Conservation (phyloP, 2,888 invertebrate genomes). For the Muschampia staudingeri region DNA sequence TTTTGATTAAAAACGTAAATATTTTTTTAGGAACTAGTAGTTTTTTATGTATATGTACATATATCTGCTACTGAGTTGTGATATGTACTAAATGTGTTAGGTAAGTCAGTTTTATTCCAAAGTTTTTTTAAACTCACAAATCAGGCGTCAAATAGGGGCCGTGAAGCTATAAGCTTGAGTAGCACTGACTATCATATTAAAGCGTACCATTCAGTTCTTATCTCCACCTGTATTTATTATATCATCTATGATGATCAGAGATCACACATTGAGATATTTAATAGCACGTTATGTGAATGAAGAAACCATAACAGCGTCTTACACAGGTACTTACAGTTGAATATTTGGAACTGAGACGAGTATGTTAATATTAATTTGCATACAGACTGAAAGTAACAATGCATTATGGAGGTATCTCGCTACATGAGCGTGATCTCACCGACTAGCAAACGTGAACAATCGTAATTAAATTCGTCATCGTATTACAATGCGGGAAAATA, state of each 20-base stretch:
- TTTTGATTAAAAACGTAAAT: too few species aligned
- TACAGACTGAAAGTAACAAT: slow-evolving; percentile 49
- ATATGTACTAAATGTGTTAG: too few species aligned
- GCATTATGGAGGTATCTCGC: slow-evolving; percentile 38
- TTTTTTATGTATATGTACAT: too few species aligned
- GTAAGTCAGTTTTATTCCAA: too few species aligned
- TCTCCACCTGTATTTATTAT: too few species aligned
- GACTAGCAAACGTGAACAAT: slow-evolving; percentile 30
- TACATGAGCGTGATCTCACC: slow-evolving; percentile 44
- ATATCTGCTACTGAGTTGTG: too few species aligned
- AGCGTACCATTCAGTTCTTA: too few species aligned
- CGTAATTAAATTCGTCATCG: slow-evolving; percentile 40
- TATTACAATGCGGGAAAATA: slow-evolving; percentile 34
- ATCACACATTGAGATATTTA: not conserved
- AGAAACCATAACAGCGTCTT: not conserved
- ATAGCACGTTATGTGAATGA: not conserved
- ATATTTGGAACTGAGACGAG: slow-evolving; percentile 37
- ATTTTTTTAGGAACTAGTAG: too few species aligned
- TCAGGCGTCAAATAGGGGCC: too few species aligned
- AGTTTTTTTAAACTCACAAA: too few species aligned
- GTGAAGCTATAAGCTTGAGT: too few species aligned
- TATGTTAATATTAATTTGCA: slow-evolving; percentile 50
- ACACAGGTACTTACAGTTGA: not conserved
- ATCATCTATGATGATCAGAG: not conserved
- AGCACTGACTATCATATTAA: too few species aligned